These are phyloP conservation scores for Trichogramma dendrolimi DNA, from an alignment of 2,888 invertebrate genomes.

Conservation along the genomic window DNA sequence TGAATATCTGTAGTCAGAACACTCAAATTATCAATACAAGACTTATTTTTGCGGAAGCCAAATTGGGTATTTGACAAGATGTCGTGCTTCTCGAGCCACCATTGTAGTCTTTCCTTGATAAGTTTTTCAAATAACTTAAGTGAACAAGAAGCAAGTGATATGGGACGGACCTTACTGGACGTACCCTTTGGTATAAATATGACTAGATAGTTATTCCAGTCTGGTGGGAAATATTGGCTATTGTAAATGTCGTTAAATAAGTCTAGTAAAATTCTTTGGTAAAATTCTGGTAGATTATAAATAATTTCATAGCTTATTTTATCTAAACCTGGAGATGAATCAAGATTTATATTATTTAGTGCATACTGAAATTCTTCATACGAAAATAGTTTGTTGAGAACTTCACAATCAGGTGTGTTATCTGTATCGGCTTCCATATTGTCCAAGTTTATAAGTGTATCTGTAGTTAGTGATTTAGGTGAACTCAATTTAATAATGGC, in stretches of 20 bases:
- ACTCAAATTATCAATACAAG: slow-evolving; percentile 17
- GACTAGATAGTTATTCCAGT: slow-evolving; percentile 23
- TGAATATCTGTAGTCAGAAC: slow-evolving; percentile 20
- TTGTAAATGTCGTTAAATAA: not conserved
- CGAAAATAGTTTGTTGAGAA: not conserved
- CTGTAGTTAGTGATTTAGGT: too few species aligned
- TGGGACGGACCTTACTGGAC: slow-evolving; percentile 23
- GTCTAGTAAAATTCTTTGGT: not conserved
- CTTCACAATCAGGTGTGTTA: too few species aligned
- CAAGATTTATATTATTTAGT: not conserved
- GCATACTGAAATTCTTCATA: not conserved
- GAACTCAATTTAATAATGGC: too few species aligned
- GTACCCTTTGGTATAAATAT: slow-evolving; percentile 29
- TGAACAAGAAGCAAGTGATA: slow-evolving; percentile 24
- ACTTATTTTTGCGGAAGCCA: slow-evolving; percentile 25
- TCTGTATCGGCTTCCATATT: too few species aligned
- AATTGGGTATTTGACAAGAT: slow-evolving; percentile 15
- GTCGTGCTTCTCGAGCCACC: slow-evolving; percentile 20
- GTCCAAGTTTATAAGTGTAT: too few species aligned
- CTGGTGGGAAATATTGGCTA: slow-evolving; percentile 7
- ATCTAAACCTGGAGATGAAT: not conserved
- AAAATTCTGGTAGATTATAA: not conserved
- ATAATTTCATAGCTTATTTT: slow-evolving; percentile 6
- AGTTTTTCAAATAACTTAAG: slow-evolving; percentile 26
- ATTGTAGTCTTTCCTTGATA: slow-evolving; percentile 14